Evolutionary conservation across 2,113 vertebrate genomes (phyloP).

Genomic region (Condylura cristata): DNA sequence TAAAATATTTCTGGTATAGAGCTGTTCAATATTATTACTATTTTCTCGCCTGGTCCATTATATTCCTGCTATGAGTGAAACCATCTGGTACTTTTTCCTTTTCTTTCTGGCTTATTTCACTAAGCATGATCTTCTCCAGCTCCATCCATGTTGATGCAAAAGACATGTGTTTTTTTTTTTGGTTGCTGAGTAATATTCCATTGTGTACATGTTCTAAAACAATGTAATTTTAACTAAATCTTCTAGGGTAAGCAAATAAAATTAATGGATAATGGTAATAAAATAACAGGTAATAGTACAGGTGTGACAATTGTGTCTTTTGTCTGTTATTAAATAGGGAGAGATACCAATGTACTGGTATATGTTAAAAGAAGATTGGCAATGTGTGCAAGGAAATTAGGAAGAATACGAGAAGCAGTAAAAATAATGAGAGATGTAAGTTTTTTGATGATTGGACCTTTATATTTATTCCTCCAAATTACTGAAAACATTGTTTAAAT

Average conservation of each 20-base stretch:
- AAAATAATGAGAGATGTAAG: slow-evolving; percentile 99
- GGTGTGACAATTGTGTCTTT: slow-evolving; percentile 20
- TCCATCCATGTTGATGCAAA: no score
- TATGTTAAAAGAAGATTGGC: slow-evolving; percentile 98
- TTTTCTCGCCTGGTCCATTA: no score
- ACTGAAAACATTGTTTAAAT: slow-evolving; percentile 41
- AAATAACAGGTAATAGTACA: slow-evolving; percentile 18
- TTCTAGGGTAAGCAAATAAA: slow-evolving; percentile 45
- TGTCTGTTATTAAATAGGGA: slow-evolving; percentile 86
- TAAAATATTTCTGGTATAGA: no score
- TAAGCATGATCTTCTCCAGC: no score
- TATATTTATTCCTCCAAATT: slow-evolving; percentile 14
- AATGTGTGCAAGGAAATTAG: slow-evolving; percentile 98
- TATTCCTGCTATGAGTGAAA: no score
- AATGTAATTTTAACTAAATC: slow-evolving; percentile 58
- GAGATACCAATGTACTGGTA: slow-evolving; percentile 97
- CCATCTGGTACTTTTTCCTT: no score
- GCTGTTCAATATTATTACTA: no score
- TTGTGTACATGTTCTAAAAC: no score
- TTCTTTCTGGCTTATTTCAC: no score
- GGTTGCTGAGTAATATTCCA: no score
- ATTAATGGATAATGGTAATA: slow-evolving; percentile 33
- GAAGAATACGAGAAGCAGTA: slow-evolving; percentile 96
- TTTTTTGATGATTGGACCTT: slow-evolving; percentile 63
- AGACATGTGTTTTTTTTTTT: no score